Evolutionary conservation across 2,113 vertebrate species (phyloP).

Genomic region (Dryoscopus gambensis): DNA sequence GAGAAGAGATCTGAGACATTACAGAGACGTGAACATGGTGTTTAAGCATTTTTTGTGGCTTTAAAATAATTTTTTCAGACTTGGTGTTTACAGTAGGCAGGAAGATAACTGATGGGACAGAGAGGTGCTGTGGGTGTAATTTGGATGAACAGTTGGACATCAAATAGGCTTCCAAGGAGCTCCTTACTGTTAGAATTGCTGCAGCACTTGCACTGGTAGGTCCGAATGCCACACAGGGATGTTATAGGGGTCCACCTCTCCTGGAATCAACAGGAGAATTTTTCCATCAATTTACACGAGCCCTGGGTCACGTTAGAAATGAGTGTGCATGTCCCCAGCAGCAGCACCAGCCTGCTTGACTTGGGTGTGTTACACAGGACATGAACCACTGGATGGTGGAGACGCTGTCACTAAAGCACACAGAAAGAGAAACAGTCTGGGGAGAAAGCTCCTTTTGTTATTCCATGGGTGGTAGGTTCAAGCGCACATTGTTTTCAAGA

Average conservation of each 20-base stretch:
- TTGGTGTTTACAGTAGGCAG: neutral
- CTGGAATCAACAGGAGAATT: neutral
- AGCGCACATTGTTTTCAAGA: neutral
- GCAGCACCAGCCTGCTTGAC: neutral
- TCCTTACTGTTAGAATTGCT: neutral
- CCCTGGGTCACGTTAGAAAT: neutral
- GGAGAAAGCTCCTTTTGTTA: neutral
- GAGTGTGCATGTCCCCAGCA: neutral
- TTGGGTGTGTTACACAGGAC: neutral
- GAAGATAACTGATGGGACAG: neutral
- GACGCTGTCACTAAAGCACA: neutral
- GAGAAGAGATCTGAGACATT: neutral
- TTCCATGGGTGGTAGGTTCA: neutral
- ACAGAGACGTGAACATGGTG: accelerated
- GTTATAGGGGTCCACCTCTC: neutral
- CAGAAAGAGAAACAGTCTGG: neutral
- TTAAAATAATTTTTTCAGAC: neutral
- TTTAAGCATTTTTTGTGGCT: neutral
- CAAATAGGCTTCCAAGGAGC: neutral
- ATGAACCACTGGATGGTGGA: neutral
- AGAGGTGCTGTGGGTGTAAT: neutral
- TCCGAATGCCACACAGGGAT: neutral
- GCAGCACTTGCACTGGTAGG: neutral
- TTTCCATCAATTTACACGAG: neutral
- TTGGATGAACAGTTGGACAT: neutral